Conservation (phyloP, 1,140 invertebrate species). For the Aricia agestis region DNA sequence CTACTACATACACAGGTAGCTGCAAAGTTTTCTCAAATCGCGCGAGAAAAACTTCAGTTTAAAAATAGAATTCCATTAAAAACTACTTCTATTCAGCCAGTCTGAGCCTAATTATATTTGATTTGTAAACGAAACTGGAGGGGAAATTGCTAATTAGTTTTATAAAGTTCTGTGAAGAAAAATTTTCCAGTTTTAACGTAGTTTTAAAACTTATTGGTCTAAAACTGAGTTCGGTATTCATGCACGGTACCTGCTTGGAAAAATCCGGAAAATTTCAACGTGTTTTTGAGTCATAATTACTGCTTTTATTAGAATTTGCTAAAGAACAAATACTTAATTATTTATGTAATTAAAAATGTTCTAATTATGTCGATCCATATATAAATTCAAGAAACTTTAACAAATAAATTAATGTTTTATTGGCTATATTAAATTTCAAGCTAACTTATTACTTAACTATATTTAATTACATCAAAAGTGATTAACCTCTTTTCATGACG, state of each 20-base stretch:
- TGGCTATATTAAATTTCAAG: too few relatives aligned
- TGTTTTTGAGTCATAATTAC: neutral
- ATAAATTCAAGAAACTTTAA: too few relatives aligned
- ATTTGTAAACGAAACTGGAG: constrained; percentile 1
- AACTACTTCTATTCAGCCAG: neutral
- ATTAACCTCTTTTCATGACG: too few relatives aligned
- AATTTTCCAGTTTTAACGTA: constrained; percentile 8
- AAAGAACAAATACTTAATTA: too few relatives aligned
- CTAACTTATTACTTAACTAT: too few relatives aligned
- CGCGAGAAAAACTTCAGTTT: neutral
- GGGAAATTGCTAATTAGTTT: constrained; percentile 3
- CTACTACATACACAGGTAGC: too few relatives aligned
- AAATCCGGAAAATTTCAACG: neutral
- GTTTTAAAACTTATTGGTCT: neutral
- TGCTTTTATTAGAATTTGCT: too few relatives aligned
- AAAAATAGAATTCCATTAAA: neutral
- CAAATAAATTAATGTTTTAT: too few relatives aligned
- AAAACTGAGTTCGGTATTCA: constrained; percentile 2
- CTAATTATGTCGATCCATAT: too few relatives aligned
- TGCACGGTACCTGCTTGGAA: neutral
- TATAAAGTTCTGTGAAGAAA: constrained; percentile 6
- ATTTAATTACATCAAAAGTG: too few relatives aligned
- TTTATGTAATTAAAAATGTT: too few relatives aligned
- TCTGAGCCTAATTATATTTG: constrained; percentile 11
- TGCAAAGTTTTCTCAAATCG: neutral